These are phyloP conservation scores for Palythoa caribaeorum DNA, from an alignment of 92 coral and sea anemone species.

Conservation along the genomic window DNA sequence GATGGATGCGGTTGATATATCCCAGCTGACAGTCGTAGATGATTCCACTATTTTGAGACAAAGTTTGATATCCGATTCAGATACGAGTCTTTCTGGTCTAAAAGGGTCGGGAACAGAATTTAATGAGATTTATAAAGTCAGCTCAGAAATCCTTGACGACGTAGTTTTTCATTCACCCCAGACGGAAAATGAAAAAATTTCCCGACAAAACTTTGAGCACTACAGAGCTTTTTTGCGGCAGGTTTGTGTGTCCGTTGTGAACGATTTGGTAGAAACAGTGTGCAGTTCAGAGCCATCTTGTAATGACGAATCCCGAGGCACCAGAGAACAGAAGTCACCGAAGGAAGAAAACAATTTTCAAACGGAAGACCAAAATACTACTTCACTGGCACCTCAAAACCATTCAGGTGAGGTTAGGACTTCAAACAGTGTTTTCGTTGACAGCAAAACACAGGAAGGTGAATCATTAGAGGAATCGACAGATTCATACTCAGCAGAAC, in stretches of 20 bases:
- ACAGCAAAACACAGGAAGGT: neutral
- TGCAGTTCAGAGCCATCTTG: constrained; percentile 11
- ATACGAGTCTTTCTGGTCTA: neutral
- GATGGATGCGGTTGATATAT: constrained; percentile 65
- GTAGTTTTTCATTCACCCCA: neutral
- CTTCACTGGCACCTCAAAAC: neutral
- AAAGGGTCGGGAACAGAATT: neutral
- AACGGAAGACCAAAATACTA: neutral
- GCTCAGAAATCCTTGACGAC: constrained; percentile 25
- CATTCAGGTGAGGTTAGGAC: neutral
- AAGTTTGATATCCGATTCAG: neutral
- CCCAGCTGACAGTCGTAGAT: constrained; percentile 48
- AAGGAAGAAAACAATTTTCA: neutral
- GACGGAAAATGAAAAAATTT: neutral
- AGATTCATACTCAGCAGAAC: neutral
- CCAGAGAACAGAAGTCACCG: neutral
- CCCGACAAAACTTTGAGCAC: neutral
- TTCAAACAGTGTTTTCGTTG: neutral
- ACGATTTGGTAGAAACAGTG: constrained; percentile 16
- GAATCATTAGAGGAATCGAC: neutral
- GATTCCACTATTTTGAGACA: neutral
- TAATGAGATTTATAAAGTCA: neutral
- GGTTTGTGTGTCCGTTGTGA: constrained; percentile 12
- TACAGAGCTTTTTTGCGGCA: constrained; percentile 3
- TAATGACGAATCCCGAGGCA: neutral